Conservation (phyloP, 2,888 invertebrate genomes). For the Sisyra nigra region DNA sequence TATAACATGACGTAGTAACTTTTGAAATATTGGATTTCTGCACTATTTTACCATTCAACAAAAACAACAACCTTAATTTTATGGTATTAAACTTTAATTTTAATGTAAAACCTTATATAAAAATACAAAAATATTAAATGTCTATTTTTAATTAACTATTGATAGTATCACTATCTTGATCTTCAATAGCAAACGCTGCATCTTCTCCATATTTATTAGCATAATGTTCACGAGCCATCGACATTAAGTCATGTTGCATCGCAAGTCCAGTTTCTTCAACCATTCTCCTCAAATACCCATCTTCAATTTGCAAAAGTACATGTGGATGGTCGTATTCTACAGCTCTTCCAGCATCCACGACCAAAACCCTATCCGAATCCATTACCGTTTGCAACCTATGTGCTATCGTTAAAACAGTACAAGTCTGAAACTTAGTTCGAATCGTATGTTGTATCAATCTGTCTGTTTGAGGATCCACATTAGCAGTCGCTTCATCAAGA, state of each 20-base stretch:
- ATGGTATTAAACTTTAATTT: no score
- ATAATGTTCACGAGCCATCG: constrained; percentile 31
- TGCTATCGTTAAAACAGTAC: constrained; percentile 45
- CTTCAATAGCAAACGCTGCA: not conserved
- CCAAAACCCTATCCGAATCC: constrained; percentile 43
- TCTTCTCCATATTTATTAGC: not conserved
- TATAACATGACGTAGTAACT: no score
- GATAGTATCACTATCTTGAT: no score
- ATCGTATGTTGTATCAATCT: constrained; percentile 37
- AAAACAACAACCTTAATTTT: no score
- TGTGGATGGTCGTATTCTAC: constrained; percentile 62
- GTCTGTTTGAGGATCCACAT: constrained; percentile 41
- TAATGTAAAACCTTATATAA: no score
- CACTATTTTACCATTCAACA: no score
- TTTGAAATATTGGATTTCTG: no score
- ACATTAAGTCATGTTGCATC: constrained; percentile 43
- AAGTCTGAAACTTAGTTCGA: constrained; percentile 26
- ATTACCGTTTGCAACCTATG: constrained; percentile 49
- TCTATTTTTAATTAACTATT: no score
- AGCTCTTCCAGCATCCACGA: constrained; percentile 59
- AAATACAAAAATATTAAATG: no score
- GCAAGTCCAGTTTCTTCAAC: constrained; percentile 48
- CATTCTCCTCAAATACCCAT: constrained; percentile 38
- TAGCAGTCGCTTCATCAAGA: constrained; percentile 42
- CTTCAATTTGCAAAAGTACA: constrained; percentile 34